These are phyloP conservation scores for Turdus rufiventris DNA, from an alignment of 2,113 vertebrate genomes.

Conservation along the genomic window DNA sequence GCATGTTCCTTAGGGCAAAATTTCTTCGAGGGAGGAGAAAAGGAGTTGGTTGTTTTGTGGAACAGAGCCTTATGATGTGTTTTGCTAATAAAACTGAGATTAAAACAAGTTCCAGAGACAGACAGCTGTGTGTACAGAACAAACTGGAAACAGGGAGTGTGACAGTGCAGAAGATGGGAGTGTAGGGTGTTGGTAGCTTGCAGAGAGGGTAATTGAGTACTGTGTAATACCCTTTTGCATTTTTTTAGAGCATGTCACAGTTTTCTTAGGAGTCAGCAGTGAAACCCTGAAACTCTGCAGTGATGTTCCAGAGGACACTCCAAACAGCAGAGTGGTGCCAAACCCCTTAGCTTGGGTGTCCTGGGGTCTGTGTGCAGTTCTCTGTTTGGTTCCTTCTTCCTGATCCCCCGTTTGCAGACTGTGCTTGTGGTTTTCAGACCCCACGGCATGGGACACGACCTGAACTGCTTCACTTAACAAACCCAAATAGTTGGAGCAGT, in stretches of 20 bases:
- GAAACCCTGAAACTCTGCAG: neutral
- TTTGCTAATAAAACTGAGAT: neutral
- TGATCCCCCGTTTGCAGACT: neutral
- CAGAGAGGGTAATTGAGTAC: neutral
- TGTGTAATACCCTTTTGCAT: neutral
- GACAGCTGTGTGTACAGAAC: neutral
- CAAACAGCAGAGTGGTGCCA: neutral
- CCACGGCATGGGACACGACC: slow-evolving; percentile 20
- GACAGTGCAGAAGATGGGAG: neutral
- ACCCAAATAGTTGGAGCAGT: slow-evolving; percentile 29
- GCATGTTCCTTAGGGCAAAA: neutral
- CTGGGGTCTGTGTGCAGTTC: neutral
- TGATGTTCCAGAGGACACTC: neutral
- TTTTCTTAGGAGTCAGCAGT: neutral
- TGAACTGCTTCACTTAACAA: slow-evolving; percentile 36
- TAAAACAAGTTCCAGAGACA: neutral
- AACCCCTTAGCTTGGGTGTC: neutral
- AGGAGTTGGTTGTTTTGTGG: neutral
- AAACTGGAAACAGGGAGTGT: neutral
- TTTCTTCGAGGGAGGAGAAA: neutral
- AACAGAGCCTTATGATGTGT: neutral
- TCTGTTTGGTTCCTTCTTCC: neutral
- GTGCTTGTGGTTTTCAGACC: neutral
- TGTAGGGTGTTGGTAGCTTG: neutral
- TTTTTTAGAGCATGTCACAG: neutral